These are phyloP conservation scores for Sphecodes monilicornis DNA, from an alignment of 2,888 invertebrate genomes.

Conservation along the genomic window DNA sequence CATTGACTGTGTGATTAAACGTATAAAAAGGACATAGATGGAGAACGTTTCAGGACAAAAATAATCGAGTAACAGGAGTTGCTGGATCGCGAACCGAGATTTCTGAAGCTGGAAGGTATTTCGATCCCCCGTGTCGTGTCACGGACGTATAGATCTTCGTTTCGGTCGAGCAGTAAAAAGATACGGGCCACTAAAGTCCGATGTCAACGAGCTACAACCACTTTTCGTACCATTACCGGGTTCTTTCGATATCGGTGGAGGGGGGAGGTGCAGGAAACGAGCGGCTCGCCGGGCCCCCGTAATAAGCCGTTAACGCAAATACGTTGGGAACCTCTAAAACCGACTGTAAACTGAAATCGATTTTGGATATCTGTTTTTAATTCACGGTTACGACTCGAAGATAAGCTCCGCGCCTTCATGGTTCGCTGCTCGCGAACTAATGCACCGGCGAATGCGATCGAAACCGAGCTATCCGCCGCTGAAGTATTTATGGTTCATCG, in stretches of 20 bases:
- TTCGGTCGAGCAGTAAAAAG: constrained; percentile 48
- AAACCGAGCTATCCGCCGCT: constrained; percentile 11
- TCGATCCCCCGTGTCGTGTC: constrained; percentile 28
- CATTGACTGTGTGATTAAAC: too few relatives aligned
- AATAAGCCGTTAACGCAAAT: constrained; percentile 44
- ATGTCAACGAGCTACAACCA: constrained; percentile 41
- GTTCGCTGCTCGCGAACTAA: neutral
- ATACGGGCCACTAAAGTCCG: constrained; percentile 52
- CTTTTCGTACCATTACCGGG: constrained; percentile 52
- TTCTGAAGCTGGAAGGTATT: constrained; percentile 27
- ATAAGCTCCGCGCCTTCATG: neutral
- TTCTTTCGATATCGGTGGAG: constrained; percentile 39
- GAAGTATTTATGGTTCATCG: constrained; percentile 4
- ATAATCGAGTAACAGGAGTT: constrained; percentile 3
- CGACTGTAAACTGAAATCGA: constrained; percentile 46
- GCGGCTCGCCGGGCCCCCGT: constrained; percentile 30
- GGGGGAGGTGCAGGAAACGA: constrained; percentile 38
- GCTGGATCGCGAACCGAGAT: constrained; percentile 33
- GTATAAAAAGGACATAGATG: too few relatives aligned
- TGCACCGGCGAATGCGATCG: neutral
- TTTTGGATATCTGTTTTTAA: constrained; percentile 43
- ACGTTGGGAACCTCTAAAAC: constrained; percentile 33
- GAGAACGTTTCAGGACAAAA: neutral
- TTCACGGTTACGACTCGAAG: constrained; percentile 22
- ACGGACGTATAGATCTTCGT: constrained; percentile 44